phyloP scores from a whole-genome alignment of 2,888 invertebrate genomes.

The Chouioia cunea region DNA sequence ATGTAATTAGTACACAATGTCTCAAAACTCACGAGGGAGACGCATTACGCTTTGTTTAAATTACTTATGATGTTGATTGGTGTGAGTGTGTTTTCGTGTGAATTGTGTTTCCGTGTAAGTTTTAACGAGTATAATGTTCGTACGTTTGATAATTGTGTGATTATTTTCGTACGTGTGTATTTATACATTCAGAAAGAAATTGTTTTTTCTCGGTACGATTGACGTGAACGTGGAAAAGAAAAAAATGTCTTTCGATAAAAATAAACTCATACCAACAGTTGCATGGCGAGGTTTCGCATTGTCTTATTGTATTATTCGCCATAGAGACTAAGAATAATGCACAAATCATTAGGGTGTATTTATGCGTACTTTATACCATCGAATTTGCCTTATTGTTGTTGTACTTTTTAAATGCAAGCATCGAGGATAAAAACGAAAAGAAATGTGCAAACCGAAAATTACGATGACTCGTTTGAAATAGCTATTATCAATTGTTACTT shows the following conservation, averaged over 20 bases:
- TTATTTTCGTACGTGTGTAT: too few species aligned
- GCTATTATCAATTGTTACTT: not conserved
- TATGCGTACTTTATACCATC: constrained; percentile 8
- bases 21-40: constrained; percentile 52
- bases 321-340: constrained; percentile 10
- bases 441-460: constrained; percentile 4
- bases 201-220: too few species aligned
- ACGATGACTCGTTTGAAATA: not conserved
- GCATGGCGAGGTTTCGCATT: not conserved
- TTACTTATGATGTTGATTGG: constrained; percentile 26
- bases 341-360: constrained; percentile 4
- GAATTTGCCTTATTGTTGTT: constrained; percentile 7
- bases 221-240: not conserved
- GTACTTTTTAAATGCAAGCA: constrained; percentile 5
- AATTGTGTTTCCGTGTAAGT: too few species aligned
- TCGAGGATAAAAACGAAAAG: too few species aligned
- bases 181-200: constrained; percentile 22
- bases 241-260: constrained; percentile 10
- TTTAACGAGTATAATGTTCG: too few species aligned
- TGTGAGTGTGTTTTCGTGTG: constrained; percentile 13
- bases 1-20: constrained; percentile 56
- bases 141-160: too few species aligned
- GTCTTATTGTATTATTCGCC: not conserved
- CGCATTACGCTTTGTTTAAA: constrained; percentile 44
- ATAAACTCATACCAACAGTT: constrained; percentile 25